phyloP scores from a whole-genome alignment of 1,140 invertebrate genomes.

The Aphidius ervi region DNA sequence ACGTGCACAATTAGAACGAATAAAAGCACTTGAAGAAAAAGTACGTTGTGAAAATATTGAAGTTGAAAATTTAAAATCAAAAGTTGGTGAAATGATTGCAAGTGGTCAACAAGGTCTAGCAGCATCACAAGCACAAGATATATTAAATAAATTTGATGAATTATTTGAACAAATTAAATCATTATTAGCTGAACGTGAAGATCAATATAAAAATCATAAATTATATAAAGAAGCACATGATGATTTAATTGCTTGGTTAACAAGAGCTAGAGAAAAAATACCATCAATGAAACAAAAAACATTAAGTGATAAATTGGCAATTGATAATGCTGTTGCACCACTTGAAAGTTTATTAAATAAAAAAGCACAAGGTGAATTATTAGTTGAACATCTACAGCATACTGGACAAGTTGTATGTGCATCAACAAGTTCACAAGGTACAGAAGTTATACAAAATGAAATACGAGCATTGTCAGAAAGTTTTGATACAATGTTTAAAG shows the following conservation, averaged over 20 bases:
- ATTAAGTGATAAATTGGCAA: constrained; percentile 79
- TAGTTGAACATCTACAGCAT: constrained; percentile 81
- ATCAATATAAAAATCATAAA: constrained; percentile 82
- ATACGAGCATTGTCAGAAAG: constrained; percentile 78
- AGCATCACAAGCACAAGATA: constrained; percentile 78
- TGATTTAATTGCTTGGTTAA: constrained; percentile 80
- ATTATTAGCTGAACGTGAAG: constrained; percentile 71
- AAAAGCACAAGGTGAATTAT: constrained; percentile 82
- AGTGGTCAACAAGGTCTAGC: constrained; percentile 79
- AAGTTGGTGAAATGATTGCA: constrained; percentile 82
- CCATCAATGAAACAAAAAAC: constrained; percentile 80
- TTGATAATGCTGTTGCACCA: constrained; percentile 82
- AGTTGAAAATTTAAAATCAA: constrained; percentile 81
- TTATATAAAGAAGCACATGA: constrained; percentile 86
- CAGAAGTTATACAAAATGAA: constrained; percentile 78
- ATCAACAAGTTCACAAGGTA: constrained; percentile 73
- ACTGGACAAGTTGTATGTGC: constrained; percentile 81
- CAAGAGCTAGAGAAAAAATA: constrained; percentile 80
- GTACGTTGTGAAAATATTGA: constrained; percentile 87
- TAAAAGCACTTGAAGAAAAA: constrained; percentile 84
- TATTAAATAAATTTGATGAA: constrained; percentile 60
- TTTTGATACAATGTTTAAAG: constrained; percentile 80
- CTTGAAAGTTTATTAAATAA: constrained; percentile 83
- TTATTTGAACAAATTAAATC: constrained; percentile 57
- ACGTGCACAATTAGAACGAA: constrained; percentile 75